Evolutionary conservation across 1,140 invertebrate species (phyloP), one percentile per base, ranked within the genome.

Genomic region (Archivesica marissinica): DNA sequence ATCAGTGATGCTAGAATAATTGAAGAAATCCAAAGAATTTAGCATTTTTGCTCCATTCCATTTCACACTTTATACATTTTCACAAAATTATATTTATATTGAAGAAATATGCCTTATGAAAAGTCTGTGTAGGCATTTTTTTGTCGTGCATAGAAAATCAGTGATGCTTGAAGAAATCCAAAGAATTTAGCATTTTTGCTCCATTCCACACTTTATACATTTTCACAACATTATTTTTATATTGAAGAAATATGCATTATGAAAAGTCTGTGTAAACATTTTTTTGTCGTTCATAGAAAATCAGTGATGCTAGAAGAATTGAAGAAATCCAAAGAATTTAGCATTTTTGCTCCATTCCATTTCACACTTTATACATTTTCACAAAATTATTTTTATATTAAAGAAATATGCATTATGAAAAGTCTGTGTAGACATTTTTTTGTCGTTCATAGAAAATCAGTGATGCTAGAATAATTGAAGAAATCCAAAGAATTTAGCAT

Each of bases 391-490:
- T 4, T 9, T n/a, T n/a, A n/a, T n/a, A n/a, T n/a, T n/a, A n/a
- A n/a, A n/a, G n/a, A 13, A 13, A 52, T 52, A 23, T 3, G 61
- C 61, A 66, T 66, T 25, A 66, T 66, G 30, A 6, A 66, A 66
- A 66, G 2, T 66, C 61, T 66, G 28, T 79, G 28, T 64, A 33
- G 7, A 47, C 38, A 44, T 33, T 0, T 17, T n/a, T n/a, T n/a
- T 52, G 79, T 70, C 41, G n/a, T 64, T 17, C 47, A 41, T 59
- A 74, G 61, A 68, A 68, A 86, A 70, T 56, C 59, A 72, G 4
- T 66, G 61, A 85, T 86, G 79, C 74, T 66, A 83, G 70, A 86
- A 15, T 44, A 59, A 79, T 11, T 64, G 61, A 25, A 72, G 50
- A 61, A 64, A 50, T 85, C 83, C 74, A 79, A 79, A 66, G 75